Conservation (phyloP, 2,113 vertebrate species). For the Carlito syrichta region DNA sequence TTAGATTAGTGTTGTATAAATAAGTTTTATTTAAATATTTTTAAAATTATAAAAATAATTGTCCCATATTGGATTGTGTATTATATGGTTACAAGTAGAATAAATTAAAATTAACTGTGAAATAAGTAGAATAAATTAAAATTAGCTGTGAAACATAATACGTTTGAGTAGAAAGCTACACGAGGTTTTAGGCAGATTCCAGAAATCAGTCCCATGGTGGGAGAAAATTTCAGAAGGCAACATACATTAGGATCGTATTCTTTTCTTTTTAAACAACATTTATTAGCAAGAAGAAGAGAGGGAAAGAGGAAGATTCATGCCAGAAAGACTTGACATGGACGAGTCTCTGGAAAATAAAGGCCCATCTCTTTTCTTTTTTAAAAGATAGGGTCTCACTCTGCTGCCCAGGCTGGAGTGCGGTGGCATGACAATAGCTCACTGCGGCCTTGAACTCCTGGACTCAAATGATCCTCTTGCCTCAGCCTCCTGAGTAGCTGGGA, state of each 20-base stretch:
- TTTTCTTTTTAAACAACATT: too few relatives aligned
- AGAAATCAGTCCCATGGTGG: background rate
- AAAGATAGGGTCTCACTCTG: too few relatives aligned
- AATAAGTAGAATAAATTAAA: background rate
- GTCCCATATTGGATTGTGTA: background rate
- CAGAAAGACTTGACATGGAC: too few relatives aligned
- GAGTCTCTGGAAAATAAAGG: too few relatives aligned
- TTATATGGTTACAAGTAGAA: background rate
- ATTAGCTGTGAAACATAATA: background rate
- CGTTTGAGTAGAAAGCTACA: background rate
- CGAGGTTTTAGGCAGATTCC: background rate
- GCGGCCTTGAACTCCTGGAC: too few relatives aligned
- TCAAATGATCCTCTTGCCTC: too few relatives aligned
- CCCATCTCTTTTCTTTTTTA: too few relatives aligned
- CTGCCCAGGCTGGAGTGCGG: too few relatives aligned
- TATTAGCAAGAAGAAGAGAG: too few relatives aligned
- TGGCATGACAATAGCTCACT: too few relatives aligned
- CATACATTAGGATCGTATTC: background rate
- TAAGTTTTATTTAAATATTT: conserved; percentile 2
- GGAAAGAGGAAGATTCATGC: too few relatives aligned
- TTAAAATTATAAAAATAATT: background rate
- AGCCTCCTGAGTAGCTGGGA: too few relatives aligned
- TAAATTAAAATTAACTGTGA: background rate
- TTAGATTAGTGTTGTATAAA: background rate
- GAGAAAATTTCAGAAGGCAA: background rate